A percentile compares a stretch with the other conserved stretches of the same genome.
Conservation (phyloP, 1,140 invertebrate genomes). For the Cydia fagiglandana region DNA sequence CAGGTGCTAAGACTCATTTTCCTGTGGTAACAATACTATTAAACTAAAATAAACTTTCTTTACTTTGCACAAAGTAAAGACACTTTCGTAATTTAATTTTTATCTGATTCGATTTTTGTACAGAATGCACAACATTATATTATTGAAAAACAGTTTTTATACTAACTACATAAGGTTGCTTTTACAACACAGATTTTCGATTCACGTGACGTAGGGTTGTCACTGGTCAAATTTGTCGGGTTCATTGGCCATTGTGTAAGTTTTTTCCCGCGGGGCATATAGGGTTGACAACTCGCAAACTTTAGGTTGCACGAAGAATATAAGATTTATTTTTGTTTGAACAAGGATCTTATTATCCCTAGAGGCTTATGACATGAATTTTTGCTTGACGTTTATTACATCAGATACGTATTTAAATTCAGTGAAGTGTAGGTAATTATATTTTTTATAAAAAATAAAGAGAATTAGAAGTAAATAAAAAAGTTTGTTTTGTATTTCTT, state of each 20-base stretch:
- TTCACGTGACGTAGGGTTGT: neutral
- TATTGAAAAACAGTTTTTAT: neutral
- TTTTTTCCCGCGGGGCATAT: constrained; percentile 3
- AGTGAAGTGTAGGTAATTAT: too few species aligned
- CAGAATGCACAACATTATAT: neutral
- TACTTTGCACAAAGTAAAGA: neutral
- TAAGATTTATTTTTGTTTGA: neutral
- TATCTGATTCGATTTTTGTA: neutral
- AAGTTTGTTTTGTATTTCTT: too few species aligned
- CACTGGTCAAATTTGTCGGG: neutral
- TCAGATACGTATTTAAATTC: too few species aligned
- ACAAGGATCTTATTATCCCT: neutral
- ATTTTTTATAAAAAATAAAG: too few species aligned
- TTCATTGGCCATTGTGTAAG: neutral
- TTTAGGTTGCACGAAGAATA: neutral
- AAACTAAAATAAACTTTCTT: neutral
- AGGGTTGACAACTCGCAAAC: neutral
- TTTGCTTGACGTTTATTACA: neutral
- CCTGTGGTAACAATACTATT: neutral
- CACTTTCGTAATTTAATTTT: neutral
- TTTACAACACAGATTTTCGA: neutral
- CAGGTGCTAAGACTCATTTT: too few species aligned
- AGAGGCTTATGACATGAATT: neutral
- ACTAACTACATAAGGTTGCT: neutral
- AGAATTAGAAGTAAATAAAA: too few species aligned